Base-by-base conservation (phyloP, 1,140 invertebrate species). In the Amyelois transitella region DNA sequence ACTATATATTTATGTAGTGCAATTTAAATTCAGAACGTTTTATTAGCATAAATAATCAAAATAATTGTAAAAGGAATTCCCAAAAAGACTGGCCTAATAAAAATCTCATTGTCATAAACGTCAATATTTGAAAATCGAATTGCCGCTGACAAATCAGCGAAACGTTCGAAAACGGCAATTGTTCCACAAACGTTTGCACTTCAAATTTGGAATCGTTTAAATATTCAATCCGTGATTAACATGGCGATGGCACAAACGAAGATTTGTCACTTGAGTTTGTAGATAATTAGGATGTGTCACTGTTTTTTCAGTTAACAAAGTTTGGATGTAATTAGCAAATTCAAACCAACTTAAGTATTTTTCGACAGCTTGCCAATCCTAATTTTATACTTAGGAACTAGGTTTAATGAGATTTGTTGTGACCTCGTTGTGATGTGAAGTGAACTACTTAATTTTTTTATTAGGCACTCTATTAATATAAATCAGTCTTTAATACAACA, bases 221-320 rank as follows among this genome's bases (percentile, higher is more conserved):
- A 59, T 51, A 59, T 53, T 53, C 51, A 53, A 53, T 59, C 47
- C 18, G 21, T 59, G 57, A 59, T 59, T 59, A 59, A 43, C 57
- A 51, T 43, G 28, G 18, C 17, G 45, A 51, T 43, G 28, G 18
- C 17, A 28, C 32, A 14, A 38, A 38, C 32, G 17, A 38, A 38
- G 32, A 38, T 38, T 8, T 38, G 32, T 38, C 32, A 38, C 12
- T 38, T 14, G 32, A 3, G 25, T 28, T 38, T 38, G 12, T n/a
- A 12, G n/a, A 2, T 38, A 38, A 38, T 38, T 38, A 38, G 32
- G 32, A 38, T 38, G 32, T 38, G 32, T 38, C 6, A 28, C 7
- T 28, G 32, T 14, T 38, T 38, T 38, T 38, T 38, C n/a, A 14
- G 32, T 38, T 38, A 4, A 38, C 12, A 38, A n/a, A 38, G 32